Evolutionary conservation across 2,888 invertebrate species (phyloP).

Genomic region (Drosophila anceps): DNA sequence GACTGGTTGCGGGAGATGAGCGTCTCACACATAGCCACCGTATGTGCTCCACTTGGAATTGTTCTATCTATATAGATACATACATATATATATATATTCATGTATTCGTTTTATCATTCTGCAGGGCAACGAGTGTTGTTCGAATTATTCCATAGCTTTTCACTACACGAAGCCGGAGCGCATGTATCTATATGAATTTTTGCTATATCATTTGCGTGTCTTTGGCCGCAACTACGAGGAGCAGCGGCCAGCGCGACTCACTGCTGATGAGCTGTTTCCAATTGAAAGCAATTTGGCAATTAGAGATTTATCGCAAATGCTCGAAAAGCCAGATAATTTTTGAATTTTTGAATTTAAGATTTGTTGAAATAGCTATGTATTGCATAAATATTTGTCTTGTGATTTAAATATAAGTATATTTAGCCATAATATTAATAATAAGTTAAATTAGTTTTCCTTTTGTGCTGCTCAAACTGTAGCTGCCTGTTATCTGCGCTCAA

Average conservation of each 20-base stretch:
- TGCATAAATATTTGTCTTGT: slow-evolving; percentile 16
- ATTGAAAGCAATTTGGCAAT: slow-evolving; percentile 58
- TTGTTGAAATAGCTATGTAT: neutral
- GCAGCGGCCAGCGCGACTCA: slow-evolving; percentile 42
- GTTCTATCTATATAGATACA: neutral
- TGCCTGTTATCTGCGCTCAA: neutral
- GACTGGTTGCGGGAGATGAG: slow-evolving; percentile 72
- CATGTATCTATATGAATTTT: slow-evolving; percentile 97
- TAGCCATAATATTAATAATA: neutral
- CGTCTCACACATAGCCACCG: slow-evolving; percentile 87
- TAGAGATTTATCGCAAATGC: slow-evolving; percentile 55
- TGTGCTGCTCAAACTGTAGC: slow-evolving; percentile 7
- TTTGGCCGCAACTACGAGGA: slow-evolving; percentile 86
- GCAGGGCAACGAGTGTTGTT: slow-evolving; percentile 95
- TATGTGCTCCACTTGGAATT: slow-evolving; percentile 31
- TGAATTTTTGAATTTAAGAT: slow-evolving; percentile 22
- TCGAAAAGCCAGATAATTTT: slow-evolving; percentile 66
- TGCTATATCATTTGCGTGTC: slow-evolving; percentile 95
- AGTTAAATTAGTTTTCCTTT: neutral
- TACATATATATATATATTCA: neutral
- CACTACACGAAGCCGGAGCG: slow-evolving; percentile 96
- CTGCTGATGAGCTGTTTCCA: slow-evolving; percentile 57
- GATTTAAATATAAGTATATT: slow-evolving; percentile 28
- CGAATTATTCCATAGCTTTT: slow-evolving; percentile 97
- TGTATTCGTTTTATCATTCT: neutral